Conservation (phyloP, 1,140 invertebrate genomes). For the Zaprionus ghesquierei region DNA sequence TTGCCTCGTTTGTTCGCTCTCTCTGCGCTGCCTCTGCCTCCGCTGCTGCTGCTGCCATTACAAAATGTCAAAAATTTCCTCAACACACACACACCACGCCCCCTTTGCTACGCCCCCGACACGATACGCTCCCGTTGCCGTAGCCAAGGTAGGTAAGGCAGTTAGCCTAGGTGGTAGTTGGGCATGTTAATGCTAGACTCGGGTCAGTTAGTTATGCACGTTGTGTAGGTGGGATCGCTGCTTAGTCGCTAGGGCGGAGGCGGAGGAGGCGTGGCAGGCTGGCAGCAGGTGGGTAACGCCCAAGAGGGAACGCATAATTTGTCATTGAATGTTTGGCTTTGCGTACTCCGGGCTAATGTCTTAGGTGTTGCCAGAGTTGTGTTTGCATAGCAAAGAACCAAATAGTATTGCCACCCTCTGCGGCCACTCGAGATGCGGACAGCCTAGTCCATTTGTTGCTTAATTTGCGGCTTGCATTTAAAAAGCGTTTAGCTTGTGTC, state of each 20-base stretch:
- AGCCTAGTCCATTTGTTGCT: constrained; percentile 57
- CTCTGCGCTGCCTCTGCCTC: background rate
- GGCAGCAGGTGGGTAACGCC: constrained; percentile 55
- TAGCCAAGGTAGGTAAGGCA: constrained; percentile 8
- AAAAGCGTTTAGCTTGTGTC: constrained; percentile 62
- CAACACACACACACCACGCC: constrained; percentile 33
- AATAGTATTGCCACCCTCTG: constrained; percentile 30
- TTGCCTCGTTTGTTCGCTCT: constrained; percentile 51
- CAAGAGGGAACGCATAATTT: constrained; percentile 67
- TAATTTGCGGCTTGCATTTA: constrained; percentile 65
- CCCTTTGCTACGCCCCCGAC: constrained; percentile 52
- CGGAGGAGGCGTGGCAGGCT: constrained; percentile 18
- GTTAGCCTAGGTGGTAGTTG: constrained; percentile 46
- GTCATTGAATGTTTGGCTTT: constrained; percentile 77
- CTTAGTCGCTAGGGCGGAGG: constrained; percentile 29
- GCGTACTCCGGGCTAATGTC: constrained; percentile 42
- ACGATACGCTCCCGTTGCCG: constrained; percentile 40
- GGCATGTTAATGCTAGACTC: constrained; percentile 33
- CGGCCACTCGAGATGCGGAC: constrained; percentile 41
- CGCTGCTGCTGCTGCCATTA: constrained; percentile 44
- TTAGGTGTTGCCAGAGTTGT: constrained; percentile 55
- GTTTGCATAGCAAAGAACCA: constrained; percentile 51
- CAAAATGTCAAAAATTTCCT: constrained; percentile 76
- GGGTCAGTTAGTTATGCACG: constrained; percentile 32
- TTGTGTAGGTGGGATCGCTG: constrained; percentile 41